A percentile compares a stretch with the other conserved stretches of the same genome.
These are phyloP conservation scores for Dolichotis patagonum DNA, from an alignment of 2,113 vertebrate genomes.

Conservation along the genomic window DNA sequence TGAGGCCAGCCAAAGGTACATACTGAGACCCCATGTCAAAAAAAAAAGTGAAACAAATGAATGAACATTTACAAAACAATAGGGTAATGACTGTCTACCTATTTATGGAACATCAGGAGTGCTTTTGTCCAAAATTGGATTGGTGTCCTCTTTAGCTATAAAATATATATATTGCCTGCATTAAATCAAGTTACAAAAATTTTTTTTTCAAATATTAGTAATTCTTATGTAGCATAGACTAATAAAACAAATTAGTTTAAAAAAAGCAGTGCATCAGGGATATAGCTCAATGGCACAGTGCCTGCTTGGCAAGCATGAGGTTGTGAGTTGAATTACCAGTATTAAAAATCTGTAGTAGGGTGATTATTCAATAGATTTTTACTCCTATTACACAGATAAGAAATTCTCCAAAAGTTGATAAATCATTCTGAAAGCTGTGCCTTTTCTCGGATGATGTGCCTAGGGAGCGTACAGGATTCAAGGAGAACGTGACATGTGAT, in stretches of 20 bases:
- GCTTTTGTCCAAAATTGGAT: background rate
- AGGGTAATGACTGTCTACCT: background rate
- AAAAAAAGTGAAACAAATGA: background rate
- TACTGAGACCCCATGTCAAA: background rate
- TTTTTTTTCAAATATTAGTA: background rate
- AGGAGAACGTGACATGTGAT: background rate
- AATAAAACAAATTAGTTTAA: constrained; percentile 24
- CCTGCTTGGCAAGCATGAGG: too few relatives aligned
- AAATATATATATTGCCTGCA: background rate
- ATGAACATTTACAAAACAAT: background rate
- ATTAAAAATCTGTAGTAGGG: background rate
- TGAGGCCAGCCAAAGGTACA: background rate
- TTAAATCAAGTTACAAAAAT: constrained; percentile 47
- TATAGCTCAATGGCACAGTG: too few relatives aligned
- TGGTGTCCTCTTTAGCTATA: background rate
- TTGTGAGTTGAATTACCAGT: too few relatives aligned
- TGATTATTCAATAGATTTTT: constrained; percentile 10
- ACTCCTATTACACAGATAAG: background rate
- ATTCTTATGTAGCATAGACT: background rate
- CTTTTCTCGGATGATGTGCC: background rate
- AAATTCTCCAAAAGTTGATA: background rate
- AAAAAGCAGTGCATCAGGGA: background rate
- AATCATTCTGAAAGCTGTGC: background rate
- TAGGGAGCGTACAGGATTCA: background rate
- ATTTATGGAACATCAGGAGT: background rate